phyloP scores from a whole-genome alignment of 2,113 vertebrate species.

The Siniperca knerii region DNA sequence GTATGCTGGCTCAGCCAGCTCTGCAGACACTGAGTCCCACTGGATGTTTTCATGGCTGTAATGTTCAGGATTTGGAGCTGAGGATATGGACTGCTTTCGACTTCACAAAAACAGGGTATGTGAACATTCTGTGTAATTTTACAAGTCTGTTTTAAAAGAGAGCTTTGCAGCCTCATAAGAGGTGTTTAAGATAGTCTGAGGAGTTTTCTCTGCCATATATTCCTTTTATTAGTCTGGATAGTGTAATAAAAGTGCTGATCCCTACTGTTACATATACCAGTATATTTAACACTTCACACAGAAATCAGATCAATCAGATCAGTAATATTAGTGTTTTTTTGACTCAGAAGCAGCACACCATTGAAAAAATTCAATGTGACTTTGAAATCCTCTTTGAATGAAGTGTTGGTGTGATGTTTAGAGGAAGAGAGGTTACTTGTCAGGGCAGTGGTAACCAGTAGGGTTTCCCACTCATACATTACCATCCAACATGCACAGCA shows the following conservation, averaged over 20 bases:
- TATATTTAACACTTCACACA: not conserved
- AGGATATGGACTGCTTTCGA: conserved; percentile 83
- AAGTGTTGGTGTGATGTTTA: not conserved
- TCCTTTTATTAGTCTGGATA: conserved; percentile 42
- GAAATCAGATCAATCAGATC: not conserved
- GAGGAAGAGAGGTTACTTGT: conserved; percentile 35
- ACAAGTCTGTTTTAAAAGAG: conserved; percentile 26
- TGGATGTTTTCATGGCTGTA: conserved; percentile 73
- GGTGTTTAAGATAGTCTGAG: conserved; percentile 14
- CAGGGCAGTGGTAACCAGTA: conserved; percentile 9
- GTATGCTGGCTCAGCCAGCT: conserved; percentile 79
- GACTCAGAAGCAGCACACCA: not conserved
- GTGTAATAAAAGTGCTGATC: conserved; percentile 12
- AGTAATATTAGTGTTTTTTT: not conserved
- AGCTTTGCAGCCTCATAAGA: conserved; percentile 26
- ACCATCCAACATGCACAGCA: conserved; percentile 25
- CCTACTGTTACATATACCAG: not conserved
- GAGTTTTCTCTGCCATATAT: conserved; percentile 30
- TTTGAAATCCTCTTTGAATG: conserved; percentile 20
- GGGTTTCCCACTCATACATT: conserved; percentile 30
- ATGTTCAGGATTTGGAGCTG: conserved; percentile 66
- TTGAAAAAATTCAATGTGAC: not conserved
- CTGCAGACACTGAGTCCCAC: conserved; percentile 63
- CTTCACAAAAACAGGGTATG: conserved; percentile 81
- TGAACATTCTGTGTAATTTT: conserved; percentile 43